Evolutionary conservation across 2,888 invertebrate species (phyloP).

Genomic region (Macropis europaea): DNA sequence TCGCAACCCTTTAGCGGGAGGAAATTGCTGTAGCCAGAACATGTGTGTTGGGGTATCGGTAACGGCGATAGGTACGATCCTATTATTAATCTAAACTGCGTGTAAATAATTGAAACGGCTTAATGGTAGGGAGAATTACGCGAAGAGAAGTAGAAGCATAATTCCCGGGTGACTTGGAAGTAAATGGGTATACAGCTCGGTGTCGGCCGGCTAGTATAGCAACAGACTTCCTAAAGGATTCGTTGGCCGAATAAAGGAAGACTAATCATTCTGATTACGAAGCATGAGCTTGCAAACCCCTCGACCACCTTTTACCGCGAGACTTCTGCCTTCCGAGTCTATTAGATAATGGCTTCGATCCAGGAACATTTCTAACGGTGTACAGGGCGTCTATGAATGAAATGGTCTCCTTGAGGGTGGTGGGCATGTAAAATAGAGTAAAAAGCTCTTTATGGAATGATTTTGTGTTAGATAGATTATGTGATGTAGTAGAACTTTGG

Average conservation of each 20-base stretch:
- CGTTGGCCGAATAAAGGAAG: conserved; percentile 62
- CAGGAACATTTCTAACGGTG: not conserved
- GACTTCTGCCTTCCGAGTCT: conserved; percentile 19
- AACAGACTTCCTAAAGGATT: conserved; percentile 62
- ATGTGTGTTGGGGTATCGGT: conserved; percentile 50
- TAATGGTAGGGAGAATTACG: conserved; percentile 77
- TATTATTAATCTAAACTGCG: conserved; percentile 77
- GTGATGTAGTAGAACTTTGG: too few species aligned
- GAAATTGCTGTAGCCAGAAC: not conserved
- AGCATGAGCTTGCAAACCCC: conserved; percentile 62
- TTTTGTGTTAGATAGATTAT: too few species aligned
- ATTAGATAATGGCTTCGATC: conserved; percentile 34
- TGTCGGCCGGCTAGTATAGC: conserved; percentile 41
- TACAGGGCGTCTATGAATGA: too few species aligned
- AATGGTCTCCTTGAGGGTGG: too few species aligned
- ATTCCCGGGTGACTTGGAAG: conserved; percentile 72
- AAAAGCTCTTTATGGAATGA: too few species aligned
- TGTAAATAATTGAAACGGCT: conserved; percentile 76
- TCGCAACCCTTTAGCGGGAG: not conserved
- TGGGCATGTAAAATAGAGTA: too few species aligned
- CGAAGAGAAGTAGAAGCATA: conserved; percentile 66
- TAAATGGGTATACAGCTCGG: conserved; percentile 55
- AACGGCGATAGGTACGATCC: conserved; percentile 61
- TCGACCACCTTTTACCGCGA: conserved; percentile 40
- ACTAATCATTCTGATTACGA: conserved; percentile 64